Percentiles rank a stretch among this genome's conserved stretches.
Conservation (phyloP, 2,113 vertebrate genomes). For the Cryptomyrus ogoouensis region DNA sequence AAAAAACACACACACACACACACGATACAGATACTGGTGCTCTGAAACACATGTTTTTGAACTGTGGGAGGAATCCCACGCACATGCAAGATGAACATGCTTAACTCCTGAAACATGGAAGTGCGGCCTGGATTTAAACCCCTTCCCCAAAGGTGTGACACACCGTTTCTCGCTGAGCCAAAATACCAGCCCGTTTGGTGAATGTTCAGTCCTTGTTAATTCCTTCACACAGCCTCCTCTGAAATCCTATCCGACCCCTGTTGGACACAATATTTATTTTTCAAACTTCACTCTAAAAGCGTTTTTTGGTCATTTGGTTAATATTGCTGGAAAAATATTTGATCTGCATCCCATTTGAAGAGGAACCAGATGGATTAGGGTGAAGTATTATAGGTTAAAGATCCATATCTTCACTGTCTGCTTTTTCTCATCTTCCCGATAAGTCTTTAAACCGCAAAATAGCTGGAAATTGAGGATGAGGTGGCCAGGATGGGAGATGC, state of each 20-base stretch:
- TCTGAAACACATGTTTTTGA: neutral
- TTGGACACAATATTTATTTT: neutral
- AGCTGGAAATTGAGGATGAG: neutral
- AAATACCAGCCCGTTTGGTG: neutral
- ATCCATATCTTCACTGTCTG: neutral
- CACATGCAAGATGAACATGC: neutral
- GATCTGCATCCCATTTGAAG: neutral
- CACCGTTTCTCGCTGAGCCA: neutral
- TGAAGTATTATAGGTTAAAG: neutral
- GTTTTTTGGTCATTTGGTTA: neutral
- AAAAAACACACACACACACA: neutral
- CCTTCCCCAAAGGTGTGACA: neutral
- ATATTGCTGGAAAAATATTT: neutral
- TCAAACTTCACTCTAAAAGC: neutral
- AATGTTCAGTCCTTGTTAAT: neutral
- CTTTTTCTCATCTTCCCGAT: neutral
- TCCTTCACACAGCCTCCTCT: neutral
- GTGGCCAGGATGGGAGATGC: neutral
- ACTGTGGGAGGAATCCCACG: neutral
- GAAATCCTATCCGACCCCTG: neutral
- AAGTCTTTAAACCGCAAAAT: neutral
- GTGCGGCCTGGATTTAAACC: neutral
- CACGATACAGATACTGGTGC: neutral
- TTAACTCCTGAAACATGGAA: neutral
- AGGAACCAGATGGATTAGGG: neutral